A percentile compares a stretch with the other conserved stretches of the same genome.
phyloP scores from a whole-genome alignment of 2,797 vertebrate species.

The Alectoris magna region DNA sequence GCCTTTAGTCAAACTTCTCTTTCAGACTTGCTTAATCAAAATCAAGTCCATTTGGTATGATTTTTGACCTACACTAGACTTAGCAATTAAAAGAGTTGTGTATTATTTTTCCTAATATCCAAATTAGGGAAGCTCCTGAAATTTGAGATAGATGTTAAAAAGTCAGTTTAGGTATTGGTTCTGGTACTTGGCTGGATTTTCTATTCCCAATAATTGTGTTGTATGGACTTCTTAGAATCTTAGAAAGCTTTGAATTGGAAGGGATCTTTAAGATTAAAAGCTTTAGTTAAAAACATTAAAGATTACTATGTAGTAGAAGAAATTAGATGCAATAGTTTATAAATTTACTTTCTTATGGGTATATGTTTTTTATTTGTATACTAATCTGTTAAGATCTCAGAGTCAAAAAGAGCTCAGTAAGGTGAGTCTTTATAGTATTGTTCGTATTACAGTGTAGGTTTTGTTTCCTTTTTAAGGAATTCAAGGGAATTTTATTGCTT shows the following conservation, averaged over 20 bases:
- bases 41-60: background rate
- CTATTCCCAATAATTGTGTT: background rate
- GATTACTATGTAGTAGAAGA: background rate
- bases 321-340: background rate
- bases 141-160: background rate
- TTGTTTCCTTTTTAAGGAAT: background rate
- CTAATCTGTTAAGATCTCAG: background rate
- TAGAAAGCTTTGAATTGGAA: background rate
- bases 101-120: background rate
- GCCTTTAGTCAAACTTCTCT: background rate
- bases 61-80: background rate
- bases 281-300: background rate
- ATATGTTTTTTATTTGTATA: background rate
- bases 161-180: background rate
- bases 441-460: fast-evolving
- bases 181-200: background rate
- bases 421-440: background rate
- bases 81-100: background rate
- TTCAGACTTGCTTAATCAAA: background rate
- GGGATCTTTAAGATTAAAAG: background rate
- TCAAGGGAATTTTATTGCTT: background rate
- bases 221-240: background rate
- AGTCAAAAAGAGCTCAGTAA: background rate
- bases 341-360: background rate
- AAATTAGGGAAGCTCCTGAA: background rate